phyloP scores from a whole-genome alignment of 2,888 invertebrate genomes.

The Drosophila meridionalis region DNA sequence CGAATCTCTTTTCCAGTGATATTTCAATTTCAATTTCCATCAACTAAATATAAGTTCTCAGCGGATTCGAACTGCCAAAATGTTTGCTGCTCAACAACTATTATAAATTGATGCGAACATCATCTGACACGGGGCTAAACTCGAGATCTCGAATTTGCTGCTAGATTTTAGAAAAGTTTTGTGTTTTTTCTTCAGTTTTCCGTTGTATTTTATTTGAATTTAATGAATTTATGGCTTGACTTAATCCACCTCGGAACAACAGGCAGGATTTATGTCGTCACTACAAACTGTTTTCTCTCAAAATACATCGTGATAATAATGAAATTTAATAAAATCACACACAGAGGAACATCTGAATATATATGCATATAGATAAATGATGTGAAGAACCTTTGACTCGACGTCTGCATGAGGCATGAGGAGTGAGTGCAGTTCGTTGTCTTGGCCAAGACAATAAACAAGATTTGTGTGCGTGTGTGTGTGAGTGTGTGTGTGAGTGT shows the following conservation, averaged over 20 bases:
- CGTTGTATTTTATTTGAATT: conserved; percentile 53
- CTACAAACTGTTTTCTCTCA: conserved; percentile 42
- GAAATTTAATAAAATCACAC: conserved; percentile 7
- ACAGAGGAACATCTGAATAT: neutral
- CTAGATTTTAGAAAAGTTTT: conserved; percentile 8
- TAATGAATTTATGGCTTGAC: conserved; percentile 75
- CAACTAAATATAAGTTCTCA: conserved; percentile 17
- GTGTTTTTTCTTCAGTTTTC: neutral
- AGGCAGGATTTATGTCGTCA: conserved; percentile 51
- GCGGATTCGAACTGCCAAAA: conserved; percentile 38
- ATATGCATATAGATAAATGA: neutral
- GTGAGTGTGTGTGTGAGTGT: conserved; percentile 7
- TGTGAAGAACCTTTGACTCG: neutral
- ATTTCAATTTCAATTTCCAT: no score
- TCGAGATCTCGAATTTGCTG: conserved; percentile 17
- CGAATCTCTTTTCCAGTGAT: neutral
- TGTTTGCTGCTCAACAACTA: conserved; percentile 14
- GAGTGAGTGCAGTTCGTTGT: conserved; percentile 13
- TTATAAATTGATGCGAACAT: conserved; percentile 48
- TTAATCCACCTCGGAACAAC: conserved; percentile 74
- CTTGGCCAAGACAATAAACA: conserved; percentile 45
- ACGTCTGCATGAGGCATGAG: neutral
- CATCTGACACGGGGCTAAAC: conserved; percentile 40
- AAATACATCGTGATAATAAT: neutral
- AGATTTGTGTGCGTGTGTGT: conserved; percentile 15